These are phyloP conservation scores for Sebastes vulpes DNA, from an alignment of 2,797 vertebrate genomes.

Conservation along the genomic window DNA sequence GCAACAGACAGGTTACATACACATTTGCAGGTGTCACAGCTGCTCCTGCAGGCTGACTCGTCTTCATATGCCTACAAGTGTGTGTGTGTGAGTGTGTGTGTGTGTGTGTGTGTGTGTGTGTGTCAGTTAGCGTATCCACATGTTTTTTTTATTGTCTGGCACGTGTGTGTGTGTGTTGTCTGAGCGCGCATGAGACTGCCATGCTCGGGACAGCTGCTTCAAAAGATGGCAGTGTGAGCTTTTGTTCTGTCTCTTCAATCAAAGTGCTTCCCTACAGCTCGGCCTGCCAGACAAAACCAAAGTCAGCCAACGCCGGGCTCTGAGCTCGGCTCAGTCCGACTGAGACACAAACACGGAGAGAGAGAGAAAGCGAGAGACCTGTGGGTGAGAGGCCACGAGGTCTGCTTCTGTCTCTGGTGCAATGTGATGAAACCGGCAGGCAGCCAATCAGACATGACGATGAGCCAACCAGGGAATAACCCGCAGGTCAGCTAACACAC, in stretches of 20 bases:
- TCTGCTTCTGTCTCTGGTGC: constrained; percentile 79
- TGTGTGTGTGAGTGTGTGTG: background rate
- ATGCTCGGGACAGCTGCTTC: constrained; percentile 71
- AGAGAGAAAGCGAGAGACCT: constrained; percentile 43
- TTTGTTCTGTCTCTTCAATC: constrained; percentile 78
- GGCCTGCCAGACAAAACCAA: constrained; percentile 71
- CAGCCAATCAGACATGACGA: constrained; percentile 79
- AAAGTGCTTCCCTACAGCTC: constrained; percentile 73
- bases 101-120: background rate
- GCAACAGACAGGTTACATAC: constrained; percentile 38
- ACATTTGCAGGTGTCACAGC: constrained; percentile 49
- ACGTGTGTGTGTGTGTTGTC: constrained; percentile 6
- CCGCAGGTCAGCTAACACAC: constrained; percentile 64
- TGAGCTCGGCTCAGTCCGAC: constrained; percentile 44
- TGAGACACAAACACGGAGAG: constrained; percentile 23
- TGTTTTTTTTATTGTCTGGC: constrained; percentile 22
- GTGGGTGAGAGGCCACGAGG: constrained; percentile 75
- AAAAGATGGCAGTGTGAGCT: constrained; percentile 71
- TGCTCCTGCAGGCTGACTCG: constrained; percentile 11
- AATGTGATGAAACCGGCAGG: constrained; percentile 82
- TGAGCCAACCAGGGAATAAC: constrained; percentile 77
- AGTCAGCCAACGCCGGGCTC: constrained; percentile 68
- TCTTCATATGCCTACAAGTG: background rate
- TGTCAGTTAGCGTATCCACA: background rate
- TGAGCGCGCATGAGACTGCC: constrained; percentile 27